Evolutionary conservation across 2,113 vertebrate species (phyloP).

Genomic region (Lampris megalopsis): DNA sequence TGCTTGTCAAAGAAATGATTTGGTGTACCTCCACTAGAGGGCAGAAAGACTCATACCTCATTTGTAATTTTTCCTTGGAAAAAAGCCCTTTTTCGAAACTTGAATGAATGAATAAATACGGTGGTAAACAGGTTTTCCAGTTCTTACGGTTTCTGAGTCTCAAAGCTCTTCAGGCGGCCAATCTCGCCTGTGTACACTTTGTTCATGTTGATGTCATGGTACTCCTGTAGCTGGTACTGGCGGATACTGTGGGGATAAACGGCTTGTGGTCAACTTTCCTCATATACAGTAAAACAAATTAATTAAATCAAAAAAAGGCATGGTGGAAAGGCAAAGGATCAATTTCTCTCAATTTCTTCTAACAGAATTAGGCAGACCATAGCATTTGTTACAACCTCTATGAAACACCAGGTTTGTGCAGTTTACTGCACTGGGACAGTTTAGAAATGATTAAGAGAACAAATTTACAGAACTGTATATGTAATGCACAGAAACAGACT

Average conservation of each 20-base stretch:
- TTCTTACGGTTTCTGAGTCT: conserved; percentile 96
- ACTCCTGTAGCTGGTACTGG: conserved; percentile 93
- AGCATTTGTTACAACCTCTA: too few relatives aligned
- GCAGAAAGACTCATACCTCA: conserved; percentile 2
- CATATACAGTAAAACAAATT: neutral
- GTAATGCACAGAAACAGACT: too few relatives aligned
- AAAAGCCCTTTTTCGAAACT: too few relatives aligned
- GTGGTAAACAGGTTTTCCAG: conserved; percentile 17
- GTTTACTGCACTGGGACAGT: too few relatives aligned
- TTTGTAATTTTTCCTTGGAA: too few relatives aligned
- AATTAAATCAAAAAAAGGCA: neutral
- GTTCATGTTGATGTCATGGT: conserved; percentile 86
- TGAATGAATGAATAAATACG: neutral
- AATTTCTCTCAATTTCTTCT: too few relatives aligned
- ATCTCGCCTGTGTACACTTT: conserved; percentile 93
- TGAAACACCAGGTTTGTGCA: too few relatives aligned
- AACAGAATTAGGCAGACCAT: too few relatives aligned
- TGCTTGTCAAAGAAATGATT: too few relatives aligned
- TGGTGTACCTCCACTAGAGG: conserved; percentile 46
- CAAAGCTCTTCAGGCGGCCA: conserved; percentile 95
- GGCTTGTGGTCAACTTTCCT: neutral
- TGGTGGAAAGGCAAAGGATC: neutral
- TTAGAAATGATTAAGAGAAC: too few relatives aligned
- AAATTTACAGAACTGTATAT: too few relatives aligned
- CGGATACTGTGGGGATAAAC: conserved; percentile 86